These are phyloP conservation scores for Chloroclysta siterata DNA, from an alignment of 2,888 invertebrate genomes.

Conservation along the genomic window DNA sequence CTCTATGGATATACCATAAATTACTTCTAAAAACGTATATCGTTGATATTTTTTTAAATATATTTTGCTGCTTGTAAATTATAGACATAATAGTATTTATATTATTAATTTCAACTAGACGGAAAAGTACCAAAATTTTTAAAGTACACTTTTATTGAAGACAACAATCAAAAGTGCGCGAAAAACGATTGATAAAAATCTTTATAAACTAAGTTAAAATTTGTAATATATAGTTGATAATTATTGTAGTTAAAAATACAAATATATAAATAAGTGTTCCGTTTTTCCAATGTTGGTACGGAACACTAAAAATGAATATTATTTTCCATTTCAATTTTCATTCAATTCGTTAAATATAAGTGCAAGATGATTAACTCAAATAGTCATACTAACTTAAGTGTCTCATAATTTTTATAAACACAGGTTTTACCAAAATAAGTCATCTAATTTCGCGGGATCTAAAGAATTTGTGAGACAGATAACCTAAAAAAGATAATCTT, in stretches of 20 bases:
- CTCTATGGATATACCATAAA: neutral
- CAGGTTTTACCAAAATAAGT: constrained; percentile 17
- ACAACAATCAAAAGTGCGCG: constrained; percentile 64
- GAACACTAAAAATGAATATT: constrained; percentile 78
- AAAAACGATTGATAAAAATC: constrained; percentile 78
- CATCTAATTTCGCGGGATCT: neutral
- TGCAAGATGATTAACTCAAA: constrained; percentile 60
- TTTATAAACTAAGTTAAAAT: constrained; percentile 77
- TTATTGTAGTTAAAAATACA: constrained; percentile 83
- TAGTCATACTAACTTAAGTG: constrained; percentile 38
- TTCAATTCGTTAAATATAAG: constrained; percentile 81
- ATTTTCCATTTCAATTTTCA: constrained; percentile 85
- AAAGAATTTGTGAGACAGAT: neutral
- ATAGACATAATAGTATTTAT: too few species aligned
- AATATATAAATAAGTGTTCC: constrained; percentile 83
- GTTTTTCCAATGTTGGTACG: constrained; percentile 52
- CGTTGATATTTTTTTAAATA: too few species aligned
- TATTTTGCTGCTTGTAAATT: too few species aligned
- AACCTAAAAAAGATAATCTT: too few species aligned
- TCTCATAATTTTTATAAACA: constrained; percentile 27
- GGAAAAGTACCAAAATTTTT: neutral
- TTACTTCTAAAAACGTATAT: neutral
- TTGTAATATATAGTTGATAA: constrained; percentile 85
- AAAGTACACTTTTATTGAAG: constrained; percentile 40
- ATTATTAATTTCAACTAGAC: too few species aligned